phyloP scores from a whole-genome alignment of 2,797 vertebrate genomes.

The Phataginus tetradactyla region DNA sequence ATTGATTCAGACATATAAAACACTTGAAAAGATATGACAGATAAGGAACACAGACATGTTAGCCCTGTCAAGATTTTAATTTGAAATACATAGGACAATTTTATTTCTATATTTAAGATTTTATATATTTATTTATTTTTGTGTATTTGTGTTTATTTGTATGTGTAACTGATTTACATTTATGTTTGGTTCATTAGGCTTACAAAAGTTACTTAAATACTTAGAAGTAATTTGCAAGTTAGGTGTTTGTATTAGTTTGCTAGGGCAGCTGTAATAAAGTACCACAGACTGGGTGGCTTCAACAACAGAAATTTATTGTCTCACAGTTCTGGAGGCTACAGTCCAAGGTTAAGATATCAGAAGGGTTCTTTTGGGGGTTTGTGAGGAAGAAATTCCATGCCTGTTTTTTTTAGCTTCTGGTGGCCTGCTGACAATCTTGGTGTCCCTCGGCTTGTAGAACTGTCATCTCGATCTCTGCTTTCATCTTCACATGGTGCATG shows the following conservation, averaged over 20 bases:
- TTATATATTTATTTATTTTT: no score
- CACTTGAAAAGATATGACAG: not conserved
- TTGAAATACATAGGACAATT: not conserved
- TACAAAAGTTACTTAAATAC: not conserved
- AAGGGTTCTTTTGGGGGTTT: not conserved
- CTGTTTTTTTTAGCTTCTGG: not conserved
- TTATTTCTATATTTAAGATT: not conserved
- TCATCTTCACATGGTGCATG: not conserved
- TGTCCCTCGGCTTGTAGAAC: not conserved
- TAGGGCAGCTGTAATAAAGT: not conserved
- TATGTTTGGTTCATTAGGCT: not conserved
- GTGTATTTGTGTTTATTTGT: not conserved
- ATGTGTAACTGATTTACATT: not conserved
- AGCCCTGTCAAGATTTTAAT: not conserved
- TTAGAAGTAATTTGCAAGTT: not conserved
- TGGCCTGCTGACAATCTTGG: not conserved
- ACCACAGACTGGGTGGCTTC: not conserved
- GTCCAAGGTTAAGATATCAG: not conserved
- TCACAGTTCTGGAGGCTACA: not conserved
- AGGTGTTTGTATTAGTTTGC: not conserved
- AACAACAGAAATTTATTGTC: not conserved
- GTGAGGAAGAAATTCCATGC: not conserved
- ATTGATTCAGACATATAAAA: not conserved
- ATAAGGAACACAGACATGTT: not conserved
- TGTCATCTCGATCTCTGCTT: not conserved